Percentiles rank a stretch among this genome's conserved stretches.
These are phyloP conservation scores for Notiomystis cincta DNA, from an alignment of 2,113 vertebrate genomes.

Conservation along the genomic window DNA sequence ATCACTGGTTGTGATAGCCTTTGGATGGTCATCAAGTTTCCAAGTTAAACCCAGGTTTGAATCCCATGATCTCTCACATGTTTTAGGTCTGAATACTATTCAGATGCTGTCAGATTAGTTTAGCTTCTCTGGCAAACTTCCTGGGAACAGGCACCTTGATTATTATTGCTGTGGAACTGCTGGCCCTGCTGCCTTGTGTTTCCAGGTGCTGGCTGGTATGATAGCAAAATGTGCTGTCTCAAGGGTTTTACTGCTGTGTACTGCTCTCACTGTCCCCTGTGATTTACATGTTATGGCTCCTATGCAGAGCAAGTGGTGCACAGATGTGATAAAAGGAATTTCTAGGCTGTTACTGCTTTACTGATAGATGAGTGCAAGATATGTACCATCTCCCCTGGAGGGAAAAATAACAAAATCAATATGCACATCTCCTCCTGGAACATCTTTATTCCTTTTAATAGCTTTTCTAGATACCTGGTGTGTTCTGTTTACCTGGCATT, in stretches of 20 bases:
- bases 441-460: not conserved
- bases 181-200: not conserved
- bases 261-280: not conserved
- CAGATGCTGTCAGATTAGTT: not conserved
- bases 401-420: not conserved
- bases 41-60: not conserved
- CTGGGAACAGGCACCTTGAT: not conserved
- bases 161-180: not conserved
- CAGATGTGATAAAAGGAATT: not conserved
- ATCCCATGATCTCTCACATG: accelerated
- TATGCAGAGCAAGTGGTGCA: not conserved
- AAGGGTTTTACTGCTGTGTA: not conserved
- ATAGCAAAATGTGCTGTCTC: not conserved
- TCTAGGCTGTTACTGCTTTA: not conserved
- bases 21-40: not conserved
- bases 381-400: not conserved
- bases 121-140: not conserved
- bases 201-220: not conserved
- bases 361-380: not conserved
- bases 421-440: not conserved
- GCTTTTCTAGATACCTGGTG: not conserved
- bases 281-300: not conserved
- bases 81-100: not conserved
- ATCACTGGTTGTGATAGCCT: not conserved
- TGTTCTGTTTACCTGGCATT: not conserved